Evolutionary conservation across 2,888 invertebrate species (phyloP), one percentile per base, ranked within the genome.

Genomic region (Xylota segnis): DNA sequence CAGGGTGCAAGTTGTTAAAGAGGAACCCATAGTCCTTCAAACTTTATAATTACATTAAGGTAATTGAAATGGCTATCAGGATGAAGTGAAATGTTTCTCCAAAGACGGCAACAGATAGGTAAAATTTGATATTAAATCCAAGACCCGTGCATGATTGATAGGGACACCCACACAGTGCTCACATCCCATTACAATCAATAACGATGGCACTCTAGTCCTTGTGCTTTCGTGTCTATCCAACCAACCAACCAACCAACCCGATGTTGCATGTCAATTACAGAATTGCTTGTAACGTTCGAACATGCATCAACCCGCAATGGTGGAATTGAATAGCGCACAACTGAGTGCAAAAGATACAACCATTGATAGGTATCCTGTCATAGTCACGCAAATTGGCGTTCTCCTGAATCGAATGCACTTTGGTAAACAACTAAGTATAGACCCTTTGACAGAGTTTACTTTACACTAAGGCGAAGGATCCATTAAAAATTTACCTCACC

Each of bases 1-100:
- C 78, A 83, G 72, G 59, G 52, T 59, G 34, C 32, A 40, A 65
- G 50, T 76, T 32, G 75, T 43, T 47, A 70, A 75, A 12, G 12
- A 37, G 9, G 58, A 52, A 40, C 43, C 23, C 71, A 23, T 18
- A 18, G 34, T 68, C 72, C 61, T 78, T 83, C 59, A 74, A 83
- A 74, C 78, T 83, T 74, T 61, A 63, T 68, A 78, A 78, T 83
- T 56, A 66, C 29, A 16, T 66, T 63, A 29, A 32, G 59, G 16
- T 72, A 66, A 79, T 79, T 79, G 79, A 79, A 79, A 72, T 59
- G 34, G 27, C 34, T 43, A n/a, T 40, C 40, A 43, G 37, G 18
- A 43, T 59, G 27, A 9, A 40, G 27, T 54, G 63, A 63, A 74
- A 43, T 58, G 34, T 52, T 72, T 12, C 37, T 23, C 18, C 2